Evolutionary conservation across 2,888 invertebrate genomes (phyloP), one percentile per base, ranked within the genome.

Genomic region (Diaperis boleti): DNA sequence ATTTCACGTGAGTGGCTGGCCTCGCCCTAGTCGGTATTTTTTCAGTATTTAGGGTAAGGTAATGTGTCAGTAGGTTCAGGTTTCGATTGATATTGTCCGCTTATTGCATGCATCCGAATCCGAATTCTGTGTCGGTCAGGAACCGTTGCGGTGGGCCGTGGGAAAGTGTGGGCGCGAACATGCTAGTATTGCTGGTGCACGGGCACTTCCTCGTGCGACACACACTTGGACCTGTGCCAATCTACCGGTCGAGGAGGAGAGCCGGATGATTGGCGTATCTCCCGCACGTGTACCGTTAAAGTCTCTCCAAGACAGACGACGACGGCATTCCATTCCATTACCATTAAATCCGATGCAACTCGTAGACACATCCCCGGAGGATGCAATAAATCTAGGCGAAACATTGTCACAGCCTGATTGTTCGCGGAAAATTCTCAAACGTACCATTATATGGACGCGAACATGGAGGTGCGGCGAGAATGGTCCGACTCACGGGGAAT

Each of bases 321-420:
- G 52, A 26, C 65, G 69, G 65, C 72, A 74, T 54, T 54, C 59
- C 52, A 20, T 8, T 62, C 59, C 52, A 18, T 8, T 62, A 66
- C 62, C 71, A 72, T 52, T 39, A 39, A 52, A 52, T 39, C 37
- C 52, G 52, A 52, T 67, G 66, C 70, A 70, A 69, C 69, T 72
- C 69, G 41, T 14, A 20, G 29, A 50, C 33, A 59, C 49, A 50
- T 49, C 52, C 59, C 52, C 60, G 18, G 49, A 60, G 60, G 60
- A 60, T 41, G 60, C 70, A 59, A 71, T 74, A 73, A 74, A 73
- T 73, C 70, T 69, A 66, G 14, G 11, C 61, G 52, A 60, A 60
- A 65, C 66, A 71, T 66, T 52, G 54, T 47, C 54, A 37, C 17
- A 10, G 39, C 29, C 44, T 55, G 54, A 62, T 56, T 56, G 62